phyloP scores from a whole-genome alignment of 2,797 vertebrate genomes.

The Pseudochromis fuscus region DNA sequence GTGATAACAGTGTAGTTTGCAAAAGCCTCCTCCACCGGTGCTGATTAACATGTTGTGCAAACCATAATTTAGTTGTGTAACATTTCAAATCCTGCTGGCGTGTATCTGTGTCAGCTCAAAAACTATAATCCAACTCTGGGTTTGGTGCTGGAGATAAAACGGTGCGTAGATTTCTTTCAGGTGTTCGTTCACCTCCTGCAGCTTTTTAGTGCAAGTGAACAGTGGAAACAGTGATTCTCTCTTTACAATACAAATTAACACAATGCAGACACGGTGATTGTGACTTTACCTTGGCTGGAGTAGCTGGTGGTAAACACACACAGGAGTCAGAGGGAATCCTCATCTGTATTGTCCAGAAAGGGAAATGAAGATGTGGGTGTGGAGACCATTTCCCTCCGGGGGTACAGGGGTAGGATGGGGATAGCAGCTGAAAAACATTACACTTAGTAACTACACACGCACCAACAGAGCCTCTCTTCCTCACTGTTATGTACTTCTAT shows the following conservation, averaged over 20 bases:
- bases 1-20: background rate
- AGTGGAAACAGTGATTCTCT: background rate
- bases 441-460: background rate
- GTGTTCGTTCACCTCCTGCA: background rate
- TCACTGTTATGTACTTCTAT: background rate
- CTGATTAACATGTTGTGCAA: conserved; percentile 11
- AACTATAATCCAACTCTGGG: background rate
- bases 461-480: background rate
- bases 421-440: conserved; percentile 20
- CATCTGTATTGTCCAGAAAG: conserved; percentile 24
- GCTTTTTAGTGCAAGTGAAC: background rate
- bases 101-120: background rate
- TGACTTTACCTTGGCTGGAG: background rate
- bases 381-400: conserved; percentile 27
- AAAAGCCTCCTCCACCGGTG: background rate
- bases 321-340: background rate
- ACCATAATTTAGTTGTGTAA: conserved; percentile 20
- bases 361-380: conserved; percentile 42
- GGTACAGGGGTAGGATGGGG: conserved; percentile 53
- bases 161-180: background rate
- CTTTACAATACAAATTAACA: background rate
- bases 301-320: background rate
- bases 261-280: no score
- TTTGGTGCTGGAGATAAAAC: background rate
- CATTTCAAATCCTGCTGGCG: background rate